Percentiles rank a stretch among this genome's conserved stretches.
Evolutionary conservation across 2,888 invertebrate genomes (phyloP).

Genomic region (Thalpophila matura): DNA sequence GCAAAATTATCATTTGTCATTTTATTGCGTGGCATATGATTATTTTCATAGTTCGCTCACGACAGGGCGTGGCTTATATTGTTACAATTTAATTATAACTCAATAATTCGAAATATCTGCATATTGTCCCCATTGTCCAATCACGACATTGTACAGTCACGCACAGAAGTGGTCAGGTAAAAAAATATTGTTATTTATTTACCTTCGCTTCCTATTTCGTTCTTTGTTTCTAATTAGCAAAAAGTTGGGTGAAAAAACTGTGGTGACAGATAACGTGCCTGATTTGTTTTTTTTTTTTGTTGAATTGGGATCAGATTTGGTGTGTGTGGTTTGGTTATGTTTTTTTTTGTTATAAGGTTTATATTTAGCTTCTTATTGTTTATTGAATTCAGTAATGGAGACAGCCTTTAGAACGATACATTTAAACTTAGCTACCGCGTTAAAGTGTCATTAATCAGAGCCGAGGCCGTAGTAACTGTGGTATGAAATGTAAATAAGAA

Average conservation of each 20-base stretch:
- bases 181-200: slow-evolving; percentile 23
- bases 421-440: too few species aligned
- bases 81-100: slow-evolving; percentile 50
- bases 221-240: slow-evolving; percentile 38
- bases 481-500: too few species aligned
- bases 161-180: slow-evolving; percentile 9
- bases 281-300: slow-evolving; percentile 9
- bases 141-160: slow-evolving; percentile 51
- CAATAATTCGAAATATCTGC: slow-evolving; percentile 44
- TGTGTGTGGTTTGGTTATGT: slow-evolving; percentile 30
- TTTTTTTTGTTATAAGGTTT: slow-evolving; percentile 4
- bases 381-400: background rate
- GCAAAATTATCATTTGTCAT: slow-evolving; percentile 53
- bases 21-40: slow-evolving; percentile 26
- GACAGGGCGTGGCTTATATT: slow-evolving; percentile 54
- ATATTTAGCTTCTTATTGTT: slow-evolving; percentile 7
- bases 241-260: slow-evolving; percentile 9
- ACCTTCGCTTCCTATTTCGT: slow-evolving; percentile 43
- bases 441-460: too few species aligned
- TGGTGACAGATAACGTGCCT: slow-evolving; percentile 38
- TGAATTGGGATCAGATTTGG: background rate
- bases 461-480: too few species aligned
- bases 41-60: slow-evolving; percentile 39
- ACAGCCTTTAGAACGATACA: too few species aligned
- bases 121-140: slow-evolving; percentile 49